Percentiles rank a stretch among this genome's conserved stretches.
These are phyloP conservation scores for Pimephales promelas DNA, from an alignment of 2,113 vertebrate species.

Conservation along the genomic window DNA sequence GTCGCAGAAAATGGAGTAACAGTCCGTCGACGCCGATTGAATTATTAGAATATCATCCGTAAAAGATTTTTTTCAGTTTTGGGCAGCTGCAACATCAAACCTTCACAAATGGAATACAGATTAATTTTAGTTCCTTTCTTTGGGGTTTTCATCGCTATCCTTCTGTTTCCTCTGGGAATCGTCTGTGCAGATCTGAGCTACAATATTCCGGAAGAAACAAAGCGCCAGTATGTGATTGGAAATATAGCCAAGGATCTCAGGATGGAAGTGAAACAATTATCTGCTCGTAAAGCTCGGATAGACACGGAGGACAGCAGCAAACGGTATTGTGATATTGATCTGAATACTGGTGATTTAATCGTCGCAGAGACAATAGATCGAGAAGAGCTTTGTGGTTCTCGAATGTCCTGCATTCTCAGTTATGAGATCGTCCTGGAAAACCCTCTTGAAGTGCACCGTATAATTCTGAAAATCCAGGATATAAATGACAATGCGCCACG, in stretches of 20 bases:
- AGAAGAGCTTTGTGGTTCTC: constrained; percentile 53
- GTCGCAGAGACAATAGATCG: constrained; percentile 53
- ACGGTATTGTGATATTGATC: constrained; percentile 48
- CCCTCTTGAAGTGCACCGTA: constrained; percentile 65
- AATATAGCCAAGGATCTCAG: constrained; percentile 56
- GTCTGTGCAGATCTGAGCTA: constrained; percentile 51
- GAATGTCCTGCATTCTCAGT: constrained; percentile 33
- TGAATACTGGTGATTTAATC: constrained; percentile 50
- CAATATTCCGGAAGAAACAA: constrained; percentile 53
- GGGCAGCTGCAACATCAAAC: neutral
- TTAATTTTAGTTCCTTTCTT: neutral
- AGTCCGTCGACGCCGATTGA: constrained; percentile 33
- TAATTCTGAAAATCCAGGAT: constrained; percentile 67
- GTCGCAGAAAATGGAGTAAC: neutral
- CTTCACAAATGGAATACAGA: neutral
- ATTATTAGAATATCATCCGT: neutral
- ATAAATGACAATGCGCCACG: constrained; percentile 72
- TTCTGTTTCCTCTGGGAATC: constrained; percentile 33
- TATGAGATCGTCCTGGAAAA: constrained; percentile 57
- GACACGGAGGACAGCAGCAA: constrained; percentile 48
- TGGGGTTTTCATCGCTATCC: neutral
- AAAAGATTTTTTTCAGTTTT: neutral
- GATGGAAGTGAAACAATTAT: constrained; percentile 41
- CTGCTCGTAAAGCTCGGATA: constrained; percentile 49
- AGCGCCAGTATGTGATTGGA: constrained; percentile 48